Evolutionary conservation across 2,797 vertebrate species (phyloP).

Genomic region (Taenioides sp.): DNA sequence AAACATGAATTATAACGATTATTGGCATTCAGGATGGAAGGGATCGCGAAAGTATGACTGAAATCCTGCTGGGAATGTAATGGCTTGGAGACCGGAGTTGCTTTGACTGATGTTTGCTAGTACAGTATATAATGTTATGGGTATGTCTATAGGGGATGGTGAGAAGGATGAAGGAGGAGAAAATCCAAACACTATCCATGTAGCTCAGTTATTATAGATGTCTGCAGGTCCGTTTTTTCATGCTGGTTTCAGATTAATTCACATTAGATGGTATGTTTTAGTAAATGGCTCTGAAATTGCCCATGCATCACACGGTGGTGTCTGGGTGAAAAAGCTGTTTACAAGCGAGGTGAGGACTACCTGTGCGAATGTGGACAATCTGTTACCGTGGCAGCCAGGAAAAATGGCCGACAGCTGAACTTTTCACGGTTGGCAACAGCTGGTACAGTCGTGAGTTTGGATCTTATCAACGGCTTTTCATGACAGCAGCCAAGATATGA

Average conservation of each 20-base stretch:
- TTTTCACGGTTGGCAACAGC: slow-evolving; percentile 29
- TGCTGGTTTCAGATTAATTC: slow-evolving; percentile 17
- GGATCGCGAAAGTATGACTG: slow-evolving; percentile 42
- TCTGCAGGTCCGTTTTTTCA: neutral
- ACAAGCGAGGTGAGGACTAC: slow-evolving; percentile 1
- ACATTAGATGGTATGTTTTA: slow-evolving; percentile 3
- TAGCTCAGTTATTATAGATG: slow-evolving; percentile 17
- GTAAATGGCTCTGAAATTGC: slow-evolving; percentile 6
- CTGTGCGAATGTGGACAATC: slow-evolving; percentile 2
- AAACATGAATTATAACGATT: slow-evolving; percentile 72
- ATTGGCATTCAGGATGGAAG: slow-evolving; percentile 58
- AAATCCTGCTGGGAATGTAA: slow-evolving; percentile 55
- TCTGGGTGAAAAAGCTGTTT: slow-evolving; percentile 10
- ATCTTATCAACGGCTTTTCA: neutral
- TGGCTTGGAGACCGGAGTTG: slow-evolving; percentile 38
- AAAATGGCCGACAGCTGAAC: slow-evolving; percentile 12
- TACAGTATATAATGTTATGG: slow-evolving; percentile 31
- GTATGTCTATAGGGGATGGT: slow-evolving; percentile 13
- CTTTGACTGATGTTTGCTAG: slow-evolving; percentile 40
- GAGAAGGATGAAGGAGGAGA: slow-evolving; percentile 3
- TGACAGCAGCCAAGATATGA: slow-evolving; percentile 14
- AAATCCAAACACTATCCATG: slow-evolving; percentile 28
- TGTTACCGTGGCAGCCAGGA: slow-evolving; percentile 11
- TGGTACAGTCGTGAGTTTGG: slow-evolving; percentile 3
- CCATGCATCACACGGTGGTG: slow-evolving; percentile 16